Evolutionary conservation across 2,113 vertebrate genomes (phyloP), one percentile per base, ranked within the genome.

Genomic region (Accipiter cooperii): DNA sequence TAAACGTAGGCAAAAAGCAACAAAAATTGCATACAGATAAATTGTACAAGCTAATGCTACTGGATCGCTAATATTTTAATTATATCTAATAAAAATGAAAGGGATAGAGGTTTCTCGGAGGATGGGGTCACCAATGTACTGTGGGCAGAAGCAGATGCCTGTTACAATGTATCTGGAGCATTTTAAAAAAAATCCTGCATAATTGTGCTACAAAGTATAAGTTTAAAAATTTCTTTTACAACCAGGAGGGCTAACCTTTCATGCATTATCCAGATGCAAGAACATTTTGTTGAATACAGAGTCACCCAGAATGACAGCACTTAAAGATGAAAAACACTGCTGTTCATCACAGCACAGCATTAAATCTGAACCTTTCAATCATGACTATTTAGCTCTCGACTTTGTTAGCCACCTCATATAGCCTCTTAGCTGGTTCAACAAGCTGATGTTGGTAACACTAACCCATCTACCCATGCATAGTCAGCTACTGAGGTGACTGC

Each of bases 401-500:
- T 70, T 54, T 12, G 7, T 29, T 12, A 42, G 55, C 60, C 19
- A 52, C 47, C 64, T 71, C 80, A 19, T 4, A 16, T 5, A 22
- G 34, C 51, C 40, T 15, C 85, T 68, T 1, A 65, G 42, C 36
- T 84, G 61, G 78, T n/a, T 54, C 84, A 68, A 2, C 0, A 1
- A 68, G 74, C 47, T n/a, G 69, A 13, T 47, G n/a, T 5, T 33
- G 61, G 61, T 9, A 19, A n/a, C 75, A 25, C 60, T 22, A 82
- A 46, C 63, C 9, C 78, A 29, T 17, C 84, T 6, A 3, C 3
- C 33, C 2, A 0, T 3, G 40, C 76, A 49, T 1, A 24, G 40
- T 2, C 84, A 87, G 65, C 70, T 73, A 9, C 1, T 6, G 69
- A 61, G 44, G 51, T 13, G 28, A 49, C 10, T 9, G 36, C 36